Evolutionary conservation across 2,888 invertebrate genomes (phyloP).

Genomic region (Pteria penguin): DNA sequence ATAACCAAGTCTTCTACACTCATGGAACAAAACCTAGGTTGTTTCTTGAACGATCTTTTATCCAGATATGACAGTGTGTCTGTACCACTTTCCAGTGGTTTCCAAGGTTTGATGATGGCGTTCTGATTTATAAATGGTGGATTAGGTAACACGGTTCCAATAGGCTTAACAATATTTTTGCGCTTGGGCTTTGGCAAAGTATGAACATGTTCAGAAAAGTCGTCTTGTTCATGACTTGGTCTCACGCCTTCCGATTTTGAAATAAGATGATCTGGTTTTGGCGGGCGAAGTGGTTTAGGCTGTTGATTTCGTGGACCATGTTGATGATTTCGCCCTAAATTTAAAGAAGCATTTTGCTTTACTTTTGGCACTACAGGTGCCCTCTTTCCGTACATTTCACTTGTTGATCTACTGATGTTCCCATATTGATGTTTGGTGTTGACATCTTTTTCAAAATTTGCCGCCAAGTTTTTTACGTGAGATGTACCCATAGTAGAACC

Average conservation of each 20-base stretch:
- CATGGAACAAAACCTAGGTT: neutral
- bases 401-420: neutral
- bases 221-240: neutral
- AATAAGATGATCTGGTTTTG: neutral
- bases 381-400: neutral
- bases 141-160: neutral
- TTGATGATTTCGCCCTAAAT: neutral
- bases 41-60: neutral
- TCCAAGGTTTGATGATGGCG: neutral
- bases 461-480: neutral
- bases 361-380: neutral
- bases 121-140: neutral
- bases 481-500: neutral
- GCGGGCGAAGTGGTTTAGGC: neutral
- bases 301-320: neutral
- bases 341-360: neutral
- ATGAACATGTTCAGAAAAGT: too few species aligned
- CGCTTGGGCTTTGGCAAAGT: neutral
- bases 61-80: neutral
- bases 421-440: neutral
- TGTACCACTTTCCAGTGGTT: neutral
- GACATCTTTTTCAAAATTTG: neutral
- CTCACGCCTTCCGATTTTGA: neutral
- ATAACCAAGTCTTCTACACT: conserved; percentile 45
- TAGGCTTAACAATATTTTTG: neutral